These are phyloP conservation scores for Drosophila arizonae DNA, from an alignment of 1,140 invertebrate genomes.

Conservation along the genomic window DNA sequence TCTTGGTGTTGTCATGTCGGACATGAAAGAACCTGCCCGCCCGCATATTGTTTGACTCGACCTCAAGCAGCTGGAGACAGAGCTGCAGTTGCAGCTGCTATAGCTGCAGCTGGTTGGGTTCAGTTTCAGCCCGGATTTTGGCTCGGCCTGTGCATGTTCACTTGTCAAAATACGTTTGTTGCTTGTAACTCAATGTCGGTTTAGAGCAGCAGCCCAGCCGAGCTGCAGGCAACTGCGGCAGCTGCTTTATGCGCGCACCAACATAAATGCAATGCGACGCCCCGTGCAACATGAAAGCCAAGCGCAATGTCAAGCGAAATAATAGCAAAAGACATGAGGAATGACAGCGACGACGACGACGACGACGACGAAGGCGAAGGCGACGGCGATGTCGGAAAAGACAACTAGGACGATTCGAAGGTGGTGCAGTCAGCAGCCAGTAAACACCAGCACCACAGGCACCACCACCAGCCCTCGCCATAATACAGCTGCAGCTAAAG, in stretches of 20 bases:
- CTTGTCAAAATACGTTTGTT: slow-evolving; percentile 79
- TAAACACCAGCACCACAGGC: background rate
- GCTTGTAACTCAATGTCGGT: slow-evolving; percentile 77
- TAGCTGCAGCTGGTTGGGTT: slow-evolving; percentile 1
- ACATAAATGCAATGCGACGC: slow-evolving; percentile 73
- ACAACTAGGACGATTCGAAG: slow-evolving; percentile 23
- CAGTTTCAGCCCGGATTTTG: slow-evolving; percentile 29
- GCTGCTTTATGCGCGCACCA: slow-evolving; percentile 69
- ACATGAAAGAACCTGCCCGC: slow-evolving; percentile 68
- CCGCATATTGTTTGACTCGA: slow-evolving; percentile 65
- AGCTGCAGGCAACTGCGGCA: slow-evolving; percentile 42
- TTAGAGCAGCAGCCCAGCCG: slow-evolving; percentile 47
- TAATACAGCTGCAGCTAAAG: slow-evolving; percentile 31
- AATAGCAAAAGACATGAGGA: slow-evolving; percentile 71
- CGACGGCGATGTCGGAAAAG: background rate
- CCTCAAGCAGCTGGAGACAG: slow-evolving; percentile 5
- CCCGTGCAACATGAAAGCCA: slow-evolving; percentile 64
- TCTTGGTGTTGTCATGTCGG: slow-evolving; percentile 69
- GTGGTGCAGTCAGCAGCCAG: slow-evolving; percentile 15
- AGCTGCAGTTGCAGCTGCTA: slow-evolving; percentile 6
- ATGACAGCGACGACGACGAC: slow-evolving; percentile 19
- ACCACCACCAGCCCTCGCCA: background rate
- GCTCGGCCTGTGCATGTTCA: slow-evolving; percentile 65
- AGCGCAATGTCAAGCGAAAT: slow-evolving; percentile 76
- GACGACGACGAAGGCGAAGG: background rate